These are phyloP conservation scores for Pollenia amentaria DNA, from an alignment of 2,888 invertebrate species.

Conservation along the genomic window DNA sequence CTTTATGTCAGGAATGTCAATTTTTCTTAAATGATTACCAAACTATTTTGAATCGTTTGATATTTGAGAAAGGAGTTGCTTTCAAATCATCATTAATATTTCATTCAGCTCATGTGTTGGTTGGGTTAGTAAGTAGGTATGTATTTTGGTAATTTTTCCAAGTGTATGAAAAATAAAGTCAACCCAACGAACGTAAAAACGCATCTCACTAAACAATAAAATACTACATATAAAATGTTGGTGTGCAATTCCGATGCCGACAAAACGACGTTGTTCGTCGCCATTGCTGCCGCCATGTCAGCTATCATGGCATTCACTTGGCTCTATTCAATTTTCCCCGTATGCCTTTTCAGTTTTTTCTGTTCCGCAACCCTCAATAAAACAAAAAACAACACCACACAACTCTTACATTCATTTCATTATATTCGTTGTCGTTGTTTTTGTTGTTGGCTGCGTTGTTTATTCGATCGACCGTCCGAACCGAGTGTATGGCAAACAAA, in stretches of 20 bases:
- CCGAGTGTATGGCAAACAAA: constrained; percentile 64
- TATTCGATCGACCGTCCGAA: constrained; percentile 72
- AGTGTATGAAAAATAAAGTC: constrained; percentile 55
- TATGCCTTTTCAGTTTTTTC: constrained; percentile 55
- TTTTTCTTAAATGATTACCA: no score
- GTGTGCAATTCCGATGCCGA: constrained; percentile 59
- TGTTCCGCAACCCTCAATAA: constrained; percentile 61
- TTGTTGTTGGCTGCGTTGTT: constrained; percentile 69
- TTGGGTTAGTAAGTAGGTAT: not conserved
- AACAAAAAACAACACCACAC: constrained; percentile 49
- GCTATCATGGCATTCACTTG: constrained; percentile 77
- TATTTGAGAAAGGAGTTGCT: no score
- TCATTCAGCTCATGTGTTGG: no score
- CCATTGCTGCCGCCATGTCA: constrained; percentile 76
- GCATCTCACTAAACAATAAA: constrained; percentile 51
- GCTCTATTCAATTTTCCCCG: constrained; percentile 66
- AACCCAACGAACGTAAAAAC: constrained; percentile 69
- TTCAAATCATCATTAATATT: no score
- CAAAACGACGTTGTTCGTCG: constrained; percentile 70
- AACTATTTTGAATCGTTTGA: no score
- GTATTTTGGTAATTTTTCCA: constrained; percentile 7
- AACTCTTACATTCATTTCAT: constrained; percentile 51
- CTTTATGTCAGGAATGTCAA: no score
- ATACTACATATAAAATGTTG: constrained; percentile 21
- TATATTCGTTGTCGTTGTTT: constrained; percentile 64